These are phyloP conservation scores for Lethocerus indicus DNA, from an alignment of 1,140 invertebrate species.

Conservation along the genomic window DNA sequence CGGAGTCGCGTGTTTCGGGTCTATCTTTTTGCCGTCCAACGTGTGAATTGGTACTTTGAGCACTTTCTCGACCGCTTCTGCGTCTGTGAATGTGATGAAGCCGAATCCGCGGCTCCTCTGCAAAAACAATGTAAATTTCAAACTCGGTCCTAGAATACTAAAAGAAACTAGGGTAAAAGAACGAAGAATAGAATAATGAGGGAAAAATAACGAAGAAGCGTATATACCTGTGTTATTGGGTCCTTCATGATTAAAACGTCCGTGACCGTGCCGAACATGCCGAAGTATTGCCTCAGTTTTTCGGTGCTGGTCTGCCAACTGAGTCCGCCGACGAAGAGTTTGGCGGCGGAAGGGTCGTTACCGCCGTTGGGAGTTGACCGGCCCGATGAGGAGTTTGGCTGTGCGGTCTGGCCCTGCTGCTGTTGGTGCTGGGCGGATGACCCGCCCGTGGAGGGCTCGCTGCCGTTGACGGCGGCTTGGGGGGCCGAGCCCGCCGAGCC, in stretches of 20 bases:
- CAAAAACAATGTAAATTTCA: conserved; percentile 23
- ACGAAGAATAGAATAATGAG: neutral
- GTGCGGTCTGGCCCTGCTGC: conserved; percentile 23
- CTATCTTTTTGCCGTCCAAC: conserved; percentile 86
- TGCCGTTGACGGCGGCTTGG: neutral
- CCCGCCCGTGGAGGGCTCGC: conserved; percentile 4
- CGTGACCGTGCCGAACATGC: conserved; percentile 80
- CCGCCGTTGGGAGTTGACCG: conserved; percentile 15
- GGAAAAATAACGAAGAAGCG: neutral
- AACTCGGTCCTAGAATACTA: neutral
- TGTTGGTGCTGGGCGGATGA: conserved; percentile 12
- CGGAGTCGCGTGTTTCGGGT: conserved; percentile 82
- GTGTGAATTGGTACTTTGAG: conserved; percentile 79
- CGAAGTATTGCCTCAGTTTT: conserved; percentile 77
- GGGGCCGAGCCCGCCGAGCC: neutral
- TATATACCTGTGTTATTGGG: conserved; percentile 70
- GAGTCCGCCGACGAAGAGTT: conserved; percentile 77
- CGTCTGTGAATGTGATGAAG: conserved; percentile 84
- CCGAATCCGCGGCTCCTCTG: conserved; percentile 85
- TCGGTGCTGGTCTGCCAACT: conserved; percentile 85
- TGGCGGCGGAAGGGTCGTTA: conserved; percentile 61
- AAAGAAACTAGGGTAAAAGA: no score
- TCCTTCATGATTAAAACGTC: conserved; percentile 90
- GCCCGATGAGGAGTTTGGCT: conserved; percentile 4
- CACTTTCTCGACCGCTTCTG: conserved; percentile 74